phyloP scores from a whole-genome alignment of 2,113 vertebrate genomes.

The Platanista minor region DNA sequence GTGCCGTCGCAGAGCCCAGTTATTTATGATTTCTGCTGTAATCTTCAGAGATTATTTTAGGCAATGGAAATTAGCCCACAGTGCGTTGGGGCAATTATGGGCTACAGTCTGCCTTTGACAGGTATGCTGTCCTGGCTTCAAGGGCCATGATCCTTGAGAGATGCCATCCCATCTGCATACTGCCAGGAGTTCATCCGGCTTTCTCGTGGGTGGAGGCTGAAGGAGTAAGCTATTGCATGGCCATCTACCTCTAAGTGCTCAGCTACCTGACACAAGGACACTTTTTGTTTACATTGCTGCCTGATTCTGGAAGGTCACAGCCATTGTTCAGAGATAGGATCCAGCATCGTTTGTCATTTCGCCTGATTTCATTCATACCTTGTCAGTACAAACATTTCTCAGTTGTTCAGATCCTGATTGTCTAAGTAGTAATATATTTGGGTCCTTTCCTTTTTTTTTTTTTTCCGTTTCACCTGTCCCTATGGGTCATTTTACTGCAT shows the following conservation, averaged over 20 bases:
- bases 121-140: constrained; percentile 74
- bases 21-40: constrained; percentile 86
- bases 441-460: background rate
- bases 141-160: constrained; percentile 80
- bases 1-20: constrained; percentile 72
- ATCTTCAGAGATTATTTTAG: constrained; percentile 88
- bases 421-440: background rate
- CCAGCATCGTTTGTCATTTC: background rate
- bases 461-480: background rate
- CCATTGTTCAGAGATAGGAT: background rate
- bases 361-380: background rate
- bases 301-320: constrained; percentile 54
- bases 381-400: background rate
- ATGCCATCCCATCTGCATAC: constrained; percentile 78
- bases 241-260: constrained; percentile 77
- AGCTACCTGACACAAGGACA: constrained; percentile 55
- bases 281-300: constrained; percentile 66
- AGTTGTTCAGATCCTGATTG: background rate
- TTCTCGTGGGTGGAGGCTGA: constrained; percentile 77
- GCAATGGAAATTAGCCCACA: constrained; percentile 84
- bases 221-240: constrained; percentile 74
- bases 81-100: constrained; percentile 82
- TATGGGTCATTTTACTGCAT: background rate
- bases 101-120: constrained; percentile 81
- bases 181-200: constrained; percentile 82